Base-by-base conservation (phyloP, 2,797 vertebrate species). In the Pseudochromis fuscus region DNA sequence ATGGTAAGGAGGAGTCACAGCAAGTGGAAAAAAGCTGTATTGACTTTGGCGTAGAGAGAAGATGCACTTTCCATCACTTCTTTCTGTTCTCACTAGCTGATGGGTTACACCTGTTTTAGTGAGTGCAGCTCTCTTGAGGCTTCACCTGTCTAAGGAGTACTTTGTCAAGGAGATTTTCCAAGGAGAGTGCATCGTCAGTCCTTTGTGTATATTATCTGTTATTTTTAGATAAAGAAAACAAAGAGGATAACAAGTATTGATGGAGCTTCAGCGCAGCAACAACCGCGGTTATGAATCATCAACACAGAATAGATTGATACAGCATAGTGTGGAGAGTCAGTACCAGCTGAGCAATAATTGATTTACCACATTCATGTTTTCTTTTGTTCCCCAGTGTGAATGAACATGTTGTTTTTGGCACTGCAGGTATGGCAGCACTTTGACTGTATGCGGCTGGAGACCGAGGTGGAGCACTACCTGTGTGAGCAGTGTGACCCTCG, bases 381-480 rank as follows among this genome's bases (percentile, higher is more conserved):
- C 16, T 13, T 30, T 57, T 33, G 12, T 61, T 18, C 13, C 16
- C 49, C 23, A 11, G 1, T 62, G 10, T 58, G 0, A 60, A 51
- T 51, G 5, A 35, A 2, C 18, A 8, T n/a, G 0, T 42, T 31
- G 13, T 61, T 51, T 48, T 66, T 60, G 21, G 82, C 18, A 0
- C 45, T 35, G 61, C 2, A 99, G 98, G 98, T 98, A 5, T 99
- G 98, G 98, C 98, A 99, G 93, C 98, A 99, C 90, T 99, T 95
- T 69, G 98, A 99, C 93, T 99, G 98, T 21, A 98, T 98, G 98
- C 96, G 96, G 0, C 91, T 99, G 71, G 97, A 95, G 77, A 95
- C 95, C 0, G 98, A 99, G 3, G 98, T 97, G 44, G 98, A 98
- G 5, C 98, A 99, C 89, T 99, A 98, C 88, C 90, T 99, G 75